phyloP scores from a whole-genome alignment of 2,113 vertebrate species.

The Engraulis encrasicolus region DNA sequence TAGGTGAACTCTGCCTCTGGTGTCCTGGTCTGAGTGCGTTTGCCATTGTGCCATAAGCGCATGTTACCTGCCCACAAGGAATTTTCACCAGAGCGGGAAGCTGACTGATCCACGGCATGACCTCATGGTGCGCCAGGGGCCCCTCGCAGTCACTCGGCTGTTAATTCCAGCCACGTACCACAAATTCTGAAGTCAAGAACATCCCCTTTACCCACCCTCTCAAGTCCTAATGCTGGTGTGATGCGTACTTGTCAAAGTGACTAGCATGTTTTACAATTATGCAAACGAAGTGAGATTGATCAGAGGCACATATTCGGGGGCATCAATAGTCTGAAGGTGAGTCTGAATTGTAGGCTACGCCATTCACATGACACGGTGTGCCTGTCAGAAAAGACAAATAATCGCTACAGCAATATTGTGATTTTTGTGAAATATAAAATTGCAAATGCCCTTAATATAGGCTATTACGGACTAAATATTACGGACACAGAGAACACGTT shows the following conservation, averaged over 20 bases:
- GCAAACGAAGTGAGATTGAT: neutral
- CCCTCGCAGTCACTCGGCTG: conserved; percentile 44
- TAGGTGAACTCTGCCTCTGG: neutral
- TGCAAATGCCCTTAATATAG: neutral
- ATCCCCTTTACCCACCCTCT: neutral
- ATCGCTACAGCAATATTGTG: neutral
- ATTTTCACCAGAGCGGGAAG: conserved; percentile 47
- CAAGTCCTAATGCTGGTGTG: neutral
- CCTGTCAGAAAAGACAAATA: neutral
- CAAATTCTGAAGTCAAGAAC: conserved; percentile 22
- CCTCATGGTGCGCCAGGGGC: conserved; percentile 48
- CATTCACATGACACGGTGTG: neutral
- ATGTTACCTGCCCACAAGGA: conserved; percentile 47
- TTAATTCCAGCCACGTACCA: conserved; percentile 42
- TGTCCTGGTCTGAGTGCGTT: neutral
- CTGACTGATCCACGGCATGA: conserved; percentile 50
- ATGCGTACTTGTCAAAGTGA: neutral
- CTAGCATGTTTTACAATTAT: neutral
- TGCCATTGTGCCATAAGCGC: conserved; percentile 29
- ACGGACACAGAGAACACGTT: neutral
- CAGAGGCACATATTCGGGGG: neutral
- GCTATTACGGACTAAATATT: no score
- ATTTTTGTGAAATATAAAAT: neutral
- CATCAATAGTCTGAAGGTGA: neutral
- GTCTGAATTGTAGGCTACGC: neutral